Evolutionary conservation across 2,888 invertebrate species (phyloP).

Genomic region (Coelopa pilipes): DNA sequence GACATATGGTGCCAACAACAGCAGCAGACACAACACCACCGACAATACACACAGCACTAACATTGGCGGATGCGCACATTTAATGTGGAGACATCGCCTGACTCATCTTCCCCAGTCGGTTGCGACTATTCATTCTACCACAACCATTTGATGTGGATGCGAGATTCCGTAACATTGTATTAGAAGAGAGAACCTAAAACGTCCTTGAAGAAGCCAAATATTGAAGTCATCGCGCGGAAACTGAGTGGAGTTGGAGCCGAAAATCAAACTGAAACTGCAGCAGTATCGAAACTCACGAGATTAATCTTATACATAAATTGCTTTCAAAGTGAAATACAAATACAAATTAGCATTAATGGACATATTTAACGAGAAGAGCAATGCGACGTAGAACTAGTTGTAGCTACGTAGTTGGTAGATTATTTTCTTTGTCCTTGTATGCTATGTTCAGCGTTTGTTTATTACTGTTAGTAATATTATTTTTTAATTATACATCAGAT

Average conservation of each 20-base stretch:
- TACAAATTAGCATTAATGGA: neutral
- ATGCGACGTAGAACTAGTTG: neutral
- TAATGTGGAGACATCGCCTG: neutral
- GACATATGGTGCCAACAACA: slow-evolving; percentile 11
- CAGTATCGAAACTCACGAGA: slow-evolving; percentile 21
- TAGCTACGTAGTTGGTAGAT: slow-evolving; percentile 17
- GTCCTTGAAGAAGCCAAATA: neutral
- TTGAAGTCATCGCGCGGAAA: neutral
- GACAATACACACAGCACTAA: slow-evolving; percentile 3
- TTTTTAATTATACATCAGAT: neutral
- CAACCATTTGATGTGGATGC: no score
- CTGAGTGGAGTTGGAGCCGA: neutral
- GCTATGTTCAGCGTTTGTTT: slow-evolving; percentile 22
- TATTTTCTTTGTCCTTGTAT: neutral
- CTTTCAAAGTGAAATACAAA: slow-evolving; percentile 18
- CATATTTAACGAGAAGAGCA: neutral
- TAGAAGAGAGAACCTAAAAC: neutral
- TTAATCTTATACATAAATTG: slow-evolving; percentile 5
- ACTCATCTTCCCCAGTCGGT: no score
- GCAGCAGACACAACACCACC: slow-evolving; percentile 15
- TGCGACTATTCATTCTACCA: no score
- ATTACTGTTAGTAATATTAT: slow-evolving; percentile 4
- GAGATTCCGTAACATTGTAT: no score
- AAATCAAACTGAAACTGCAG: slow-evolving; percentile 6
- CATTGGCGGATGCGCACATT: neutral